Evolutionary conservation across 1,140 invertebrate species (phyloP).

Genomic region (Eupeodes corollae): DNA sequence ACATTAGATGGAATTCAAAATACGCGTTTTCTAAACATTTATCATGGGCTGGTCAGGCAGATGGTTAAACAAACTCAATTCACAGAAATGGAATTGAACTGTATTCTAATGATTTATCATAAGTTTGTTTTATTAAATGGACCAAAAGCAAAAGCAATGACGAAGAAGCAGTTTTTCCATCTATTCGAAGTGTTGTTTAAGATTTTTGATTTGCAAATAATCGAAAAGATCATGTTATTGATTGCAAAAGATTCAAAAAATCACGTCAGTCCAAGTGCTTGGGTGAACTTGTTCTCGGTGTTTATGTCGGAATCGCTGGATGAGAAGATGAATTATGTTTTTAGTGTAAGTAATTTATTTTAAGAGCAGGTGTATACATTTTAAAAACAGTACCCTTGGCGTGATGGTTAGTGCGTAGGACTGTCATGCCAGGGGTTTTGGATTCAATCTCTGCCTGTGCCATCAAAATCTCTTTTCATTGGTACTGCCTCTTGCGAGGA

Average conservation of each 20-base stretch:
- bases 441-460: too few species aligned
- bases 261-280: slow-evolving; percentile 19
- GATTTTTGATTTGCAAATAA: slow-evolving; percentile 24
- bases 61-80: slow-evolving; percentile 16
- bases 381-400: too few species aligned
- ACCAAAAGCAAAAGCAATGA: slow-evolving; percentile 16
- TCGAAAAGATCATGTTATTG: slow-evolving; percentile 25
- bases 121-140: slow-evolving; percentile 27
- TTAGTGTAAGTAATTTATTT: slow-evolving; percentile 18
- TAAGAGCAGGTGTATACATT: too few species aligned
- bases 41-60: slow-evolving; percentile 10
- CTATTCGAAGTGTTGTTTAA: slow-evolving; percentile 24
- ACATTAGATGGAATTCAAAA: slow-evolving; percentile 32
- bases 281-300: slow-evolving; percentile 26
- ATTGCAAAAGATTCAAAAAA: slow-evolving; percentile 19
- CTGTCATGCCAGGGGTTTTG: too few species aligned
- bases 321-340: slow-evolving; percentile 20
- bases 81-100: slow-evolving; percentile 17
- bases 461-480: too few species aligned
- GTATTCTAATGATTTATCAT: slow-evolving; percentile 28
- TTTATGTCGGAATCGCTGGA: slow-evolving; percentile 18
- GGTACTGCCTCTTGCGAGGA: too few species aligned
- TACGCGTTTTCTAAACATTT: slow-evolving; percentile 17
- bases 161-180: slow-evolving; percentile 24
- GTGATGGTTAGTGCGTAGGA: too few species aligned